These are phyloP conservation scores for Leptobrachium leishanense DNA, from an alignment of 2,113 vertebrate genomes.

Conservation along the genomic window DNA sequence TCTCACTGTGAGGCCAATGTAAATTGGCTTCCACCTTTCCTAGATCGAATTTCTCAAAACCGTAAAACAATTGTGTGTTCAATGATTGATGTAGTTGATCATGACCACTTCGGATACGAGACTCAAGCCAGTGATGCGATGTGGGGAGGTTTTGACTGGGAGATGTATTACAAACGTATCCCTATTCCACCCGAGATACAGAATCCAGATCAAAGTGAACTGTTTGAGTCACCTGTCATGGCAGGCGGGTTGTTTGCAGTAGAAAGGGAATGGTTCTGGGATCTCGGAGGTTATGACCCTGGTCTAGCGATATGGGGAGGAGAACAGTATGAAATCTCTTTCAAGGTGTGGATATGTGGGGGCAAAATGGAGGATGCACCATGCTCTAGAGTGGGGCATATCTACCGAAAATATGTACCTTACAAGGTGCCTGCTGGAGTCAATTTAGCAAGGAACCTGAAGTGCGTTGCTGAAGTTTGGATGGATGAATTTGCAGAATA, in stretches of 20 bases:
- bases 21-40: constrained; percentile 93
- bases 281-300: constrained; percentile 79
- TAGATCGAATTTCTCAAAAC: constrained; percentile 93
- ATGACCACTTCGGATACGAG: constrained; percentile 94
- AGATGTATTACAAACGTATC: constrained; percentile 98
- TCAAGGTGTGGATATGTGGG: constrained; percentile 86
- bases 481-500: constrained; percentile 96
- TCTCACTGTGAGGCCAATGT: constrained; percentile 96
- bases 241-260: constrained; percentile 95
- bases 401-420: constrained; percentile 96
- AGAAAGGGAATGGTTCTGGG: constrained; percentile 96
- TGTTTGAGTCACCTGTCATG: constrained; percentile 98
- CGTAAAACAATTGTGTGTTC: constrained; percentile 93
- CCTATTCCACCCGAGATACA: constrained; percentile 89
- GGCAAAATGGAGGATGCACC: constrained; percentile 81
- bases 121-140: constrained; percentile 95
- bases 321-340: constrained; percentile 85
- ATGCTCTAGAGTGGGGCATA: constrained; percentile 95
- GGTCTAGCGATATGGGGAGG: constrained; percentile 86
- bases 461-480: constrained; percentile 96
- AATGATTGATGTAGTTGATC: constrained; percentile 97
- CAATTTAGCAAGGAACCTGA: constrained; percentile 91
- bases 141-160: constrained; percentile 97
- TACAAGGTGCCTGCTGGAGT: constrained; percentile 95
- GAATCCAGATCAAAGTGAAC: constrained; percentile 87